phyloP scores from a whole-genome alignment of 2,113 vertebrate genomes.

The Halichoeres trimaculatus region DNA sequence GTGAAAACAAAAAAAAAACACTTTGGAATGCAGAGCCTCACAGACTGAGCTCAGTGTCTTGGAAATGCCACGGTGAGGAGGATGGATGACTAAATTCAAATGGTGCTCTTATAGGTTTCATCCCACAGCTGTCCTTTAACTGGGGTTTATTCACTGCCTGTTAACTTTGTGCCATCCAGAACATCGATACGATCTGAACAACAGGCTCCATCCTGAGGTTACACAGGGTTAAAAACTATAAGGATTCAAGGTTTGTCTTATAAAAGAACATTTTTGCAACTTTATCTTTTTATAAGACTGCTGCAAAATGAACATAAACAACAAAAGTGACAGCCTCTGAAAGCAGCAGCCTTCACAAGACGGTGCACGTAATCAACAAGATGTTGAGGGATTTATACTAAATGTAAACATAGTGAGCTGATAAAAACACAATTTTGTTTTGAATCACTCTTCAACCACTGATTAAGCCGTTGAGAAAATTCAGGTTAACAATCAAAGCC shows the following conservation, averaged over 20 bases:
- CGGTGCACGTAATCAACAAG: neutral
- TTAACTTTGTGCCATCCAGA: neutral
- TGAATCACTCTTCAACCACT: neutral
- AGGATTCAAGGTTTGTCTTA: too few species aligned
- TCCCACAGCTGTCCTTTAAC: neutral
- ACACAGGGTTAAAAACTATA: too few species aligned
- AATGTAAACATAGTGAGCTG: neutral
- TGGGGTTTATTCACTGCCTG: neutral
- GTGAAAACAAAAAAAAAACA: constrained; percentile 38
- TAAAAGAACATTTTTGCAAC: too few species aligned
- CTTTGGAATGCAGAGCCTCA: constrained; percentile 18
- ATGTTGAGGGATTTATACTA: neutral
- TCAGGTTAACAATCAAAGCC: neutral
- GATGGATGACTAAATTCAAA: constrained; percentile 1
- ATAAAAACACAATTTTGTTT: neutral
- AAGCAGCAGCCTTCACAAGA: neutral
- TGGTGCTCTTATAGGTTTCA: neutral
- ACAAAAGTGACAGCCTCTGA: neutral
- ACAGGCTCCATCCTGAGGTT: neutral
- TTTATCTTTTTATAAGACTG: too few species aligned
- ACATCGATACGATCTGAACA: neutral
- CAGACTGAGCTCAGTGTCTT: constrained; percentile 5
- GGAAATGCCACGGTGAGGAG: constrained; percentile 5
- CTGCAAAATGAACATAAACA: neutral
- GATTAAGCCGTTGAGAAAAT: neutral